Percentiles rank a stretch among this genome's conserved stretches.
phyloP scores from a whole-genome alignment of 2,888 invertebrate species.

The Coleophora deauratella region DNA sequence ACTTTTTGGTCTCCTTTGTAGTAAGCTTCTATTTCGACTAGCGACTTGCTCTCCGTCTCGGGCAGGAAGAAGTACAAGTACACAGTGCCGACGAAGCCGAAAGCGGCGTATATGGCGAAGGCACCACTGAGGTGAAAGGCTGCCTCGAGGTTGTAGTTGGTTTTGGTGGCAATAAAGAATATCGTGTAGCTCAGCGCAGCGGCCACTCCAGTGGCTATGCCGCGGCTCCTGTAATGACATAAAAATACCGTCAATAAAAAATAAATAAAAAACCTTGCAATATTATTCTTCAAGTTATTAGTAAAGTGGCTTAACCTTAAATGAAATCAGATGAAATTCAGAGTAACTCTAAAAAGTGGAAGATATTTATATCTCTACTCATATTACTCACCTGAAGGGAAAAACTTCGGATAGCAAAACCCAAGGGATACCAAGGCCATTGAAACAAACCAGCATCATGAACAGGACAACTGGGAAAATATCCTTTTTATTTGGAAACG shows the following conservation, averaged over 20 bases:
- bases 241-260: neutral
- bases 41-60: conserved; percentile 68
- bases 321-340: no score
- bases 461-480: conserved; percentile 53
- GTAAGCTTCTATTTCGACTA: conserved; percentile 67
- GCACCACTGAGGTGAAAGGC: conserved; percentile 61
- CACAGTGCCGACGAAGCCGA: conserved; percentile 58
- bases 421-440: conserved; percentile 68
- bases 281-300: no score
- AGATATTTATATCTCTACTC: no score
- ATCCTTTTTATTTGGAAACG: conserved; percentile 52
- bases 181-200: conserved; percentile 66
- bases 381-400: conserved; percentile 66
- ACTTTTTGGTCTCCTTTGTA: conserved; percentile 54
- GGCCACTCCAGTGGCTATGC: conserved; percentile 64
- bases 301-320: no score
- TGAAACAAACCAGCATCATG: conserved; percentile 49
- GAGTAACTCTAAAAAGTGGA: no score
- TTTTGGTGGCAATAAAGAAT: conserved; percentile 66
- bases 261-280: no score
- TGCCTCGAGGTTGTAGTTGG: conserved; percentile 67
- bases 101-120: conserved; percentile 57
- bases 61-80: conserved; percentile 69
- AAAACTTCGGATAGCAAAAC: conserved; percentile 73
- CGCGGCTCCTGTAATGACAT: conserved; percentile 58